phyloP scores from a whole-genome alignment of 2,113 vertebrate species.

The Lipotes vexillifer region DNA sequence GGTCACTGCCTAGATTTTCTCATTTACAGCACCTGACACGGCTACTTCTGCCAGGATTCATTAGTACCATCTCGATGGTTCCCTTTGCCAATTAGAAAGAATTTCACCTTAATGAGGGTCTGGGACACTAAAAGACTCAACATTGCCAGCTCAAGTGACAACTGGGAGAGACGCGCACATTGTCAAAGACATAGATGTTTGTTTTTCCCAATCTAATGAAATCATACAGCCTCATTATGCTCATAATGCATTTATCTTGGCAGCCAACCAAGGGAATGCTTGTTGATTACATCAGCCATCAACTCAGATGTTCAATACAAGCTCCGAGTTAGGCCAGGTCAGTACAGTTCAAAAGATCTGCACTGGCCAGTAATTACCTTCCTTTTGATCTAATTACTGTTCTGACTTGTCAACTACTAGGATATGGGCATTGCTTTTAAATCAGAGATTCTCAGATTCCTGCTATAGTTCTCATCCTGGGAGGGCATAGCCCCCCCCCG shows the following conservation, averaged over 20 bases:
- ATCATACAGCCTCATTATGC: neutral
- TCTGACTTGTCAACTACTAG: neutral
- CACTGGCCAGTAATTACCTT: neutral
- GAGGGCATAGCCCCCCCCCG: rapidly evolving
- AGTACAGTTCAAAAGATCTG: neutral
- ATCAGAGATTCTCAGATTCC: neutral
- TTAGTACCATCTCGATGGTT: neutral
- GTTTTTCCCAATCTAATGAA: slow-evolving; percentile 30
- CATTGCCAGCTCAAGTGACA: neutral
- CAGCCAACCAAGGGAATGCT: neutral
- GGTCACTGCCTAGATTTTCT: neutral
- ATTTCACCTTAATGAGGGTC: slow-evolving; percentile 18
- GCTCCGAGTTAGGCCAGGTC: neutral
- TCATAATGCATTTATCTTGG: slow-evolving; percentile 45
- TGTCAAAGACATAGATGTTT: slow-evolving; percentile 10
- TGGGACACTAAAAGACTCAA: neutral
- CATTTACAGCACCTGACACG: slow-evolving; percentile 19
- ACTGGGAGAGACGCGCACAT: neutral
- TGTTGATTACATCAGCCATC: slow-evolving; percentile 31
- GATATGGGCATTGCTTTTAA: neutral
- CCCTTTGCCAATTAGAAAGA: slow-evolving; percentile 42
- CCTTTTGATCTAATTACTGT: neutral
- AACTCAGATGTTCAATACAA: neutral
- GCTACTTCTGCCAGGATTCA: slow-evolving; percentile 5
- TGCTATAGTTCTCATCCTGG: neutral